Base-by-base conservation (phyloP, 2,797 vertebrate genomes). In the Coracias cyanogaster region DNA sequence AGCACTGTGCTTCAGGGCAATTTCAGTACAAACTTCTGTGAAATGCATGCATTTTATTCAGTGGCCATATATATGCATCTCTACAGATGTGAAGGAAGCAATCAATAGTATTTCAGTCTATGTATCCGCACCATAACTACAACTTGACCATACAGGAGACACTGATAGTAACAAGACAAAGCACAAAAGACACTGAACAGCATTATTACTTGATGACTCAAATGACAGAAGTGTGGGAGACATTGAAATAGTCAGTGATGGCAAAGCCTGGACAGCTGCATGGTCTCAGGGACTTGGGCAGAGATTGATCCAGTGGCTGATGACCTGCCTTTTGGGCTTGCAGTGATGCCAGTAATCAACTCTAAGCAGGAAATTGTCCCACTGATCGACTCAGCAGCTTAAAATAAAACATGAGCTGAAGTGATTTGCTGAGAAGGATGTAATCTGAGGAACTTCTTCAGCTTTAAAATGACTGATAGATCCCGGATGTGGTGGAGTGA, bases 21-120 rank as follows among this genome's bases (percentile, higher is more conserved):
- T 85, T 89, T 76, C 71, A n/a, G 28, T 9, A 16, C 28, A 64
- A 74, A 69, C 7, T 29, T 79, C 20, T 69, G 6, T 37, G 52
- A 94, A 91, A 90, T 51, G 61, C 52, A 65, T 77, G 66, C 28
- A 64, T 96, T 95, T 96, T 76, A 62, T 93, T 93, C 46, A 87
- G 82, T 8, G 28, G 72, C 51, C 46, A 62, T 51, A 54, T 55
- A 71, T 29, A 3, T 37, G 37, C 37, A 37, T 37, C 37, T 14
- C 10, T 43, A 43, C 88, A 46, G 79, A 89, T 72, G 54, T 55
- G 71, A 78, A 93, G 55, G 89, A 91, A 60, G 43, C 72, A 55
- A 67, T 22, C 62, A 83, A 61, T 61, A 46, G 66, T 80, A 64
- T 78, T 31, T 79, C 71, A 35, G 43, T 71, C 69, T 62, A 18